Evolutionary conservation across 2,888 invertebrate genomes (phyloP).

Genomic region (Enchytraeus crypticus): DNA sequence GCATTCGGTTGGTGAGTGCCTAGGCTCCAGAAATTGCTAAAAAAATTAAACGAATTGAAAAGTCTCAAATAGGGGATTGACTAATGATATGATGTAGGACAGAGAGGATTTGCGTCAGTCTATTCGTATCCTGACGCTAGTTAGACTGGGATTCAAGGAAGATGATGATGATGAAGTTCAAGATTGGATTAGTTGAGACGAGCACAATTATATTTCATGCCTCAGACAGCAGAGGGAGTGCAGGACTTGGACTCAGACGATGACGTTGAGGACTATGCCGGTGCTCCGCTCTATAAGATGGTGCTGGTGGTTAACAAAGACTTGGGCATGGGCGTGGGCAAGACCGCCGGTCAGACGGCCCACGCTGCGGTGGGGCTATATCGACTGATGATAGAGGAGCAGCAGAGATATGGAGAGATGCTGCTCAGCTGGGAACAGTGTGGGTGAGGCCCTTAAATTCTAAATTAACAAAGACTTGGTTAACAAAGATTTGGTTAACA

Average conservation of each 20-base stretch:
- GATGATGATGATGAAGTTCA: too few species aligned
- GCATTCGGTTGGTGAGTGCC: too few species aligned
- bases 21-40: too few species aligned
- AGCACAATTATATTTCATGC: too few species aligned
- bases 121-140: too few species aligned
- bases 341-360: conserved; percentile 51
- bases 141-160: too few species aligned
- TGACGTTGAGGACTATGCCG: conserved; percentile 30
- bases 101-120: too few species aligned
- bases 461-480: neutral
- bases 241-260: conserved; percentile 8
- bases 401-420: conserved; percentile 45
- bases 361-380: conserved; percentile 58
- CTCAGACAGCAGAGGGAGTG: neutral
- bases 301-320: conserved; percentile 58
- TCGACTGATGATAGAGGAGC: conserved; percentile 49
- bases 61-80: too few species aligned
- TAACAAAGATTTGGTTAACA: neutral
- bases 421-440: conserved; percentile 49
- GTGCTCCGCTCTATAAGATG: conserved; percentile 55
- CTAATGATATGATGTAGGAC: too few species aligned
- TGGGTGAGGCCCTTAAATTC: conserved; percentile 37
- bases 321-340: conserved; percentile 59
- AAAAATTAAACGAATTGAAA: too few species aligned
- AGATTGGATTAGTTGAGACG: too few species aligned